Base-by-base conservation (phyloP, 2,888 invertebrate genomes). In the Calephelis perditalis region DNA sequence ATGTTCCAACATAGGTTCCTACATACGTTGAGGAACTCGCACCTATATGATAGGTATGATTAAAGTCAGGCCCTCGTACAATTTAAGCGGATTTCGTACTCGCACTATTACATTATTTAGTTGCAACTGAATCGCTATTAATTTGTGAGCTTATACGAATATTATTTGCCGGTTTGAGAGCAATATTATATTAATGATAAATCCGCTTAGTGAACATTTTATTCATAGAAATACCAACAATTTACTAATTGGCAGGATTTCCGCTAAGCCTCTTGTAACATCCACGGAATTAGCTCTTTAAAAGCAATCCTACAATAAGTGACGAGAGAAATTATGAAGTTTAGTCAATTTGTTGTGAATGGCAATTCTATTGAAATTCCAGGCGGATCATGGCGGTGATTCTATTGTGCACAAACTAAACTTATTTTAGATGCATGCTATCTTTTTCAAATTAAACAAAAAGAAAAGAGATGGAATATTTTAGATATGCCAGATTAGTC, bases 171-270 rank as follows among this genome's bases (percentile, higher is more conserved):
- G 49, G 10, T 49, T 49, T 49, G 49, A 26, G 11, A 49, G 49
- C 49, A 10, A 40, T 35, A 49, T 49, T 10, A 49, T 49, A 26
- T 49, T 49, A 49, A 49, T 49, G n/a, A n/a, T n/a, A 56, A 56
- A 56, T 36, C 40, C 12, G 36, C n/a, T 62, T 67, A 65, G 61
- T 61, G 40, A 61, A 47, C 61, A 52, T 56, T 10, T 44, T 56
- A 55, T 61, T 58, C 58, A 63, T 56, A 49, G 60, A 49, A 57
- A 12, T 52, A 37, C 60, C 45, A 72, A 74, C 71, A 74, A 68
- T 75, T 73, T 71, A 67, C 77, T 86, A 86, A 87, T 86, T 86
- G 82, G 83, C 76, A 71, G 67, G 71, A 71, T 73, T 74, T 72
- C 70, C 72, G 70, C 69, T 75, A 74, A 73, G 71, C 70, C 70